Conservation (phyloP, 2,113 vertebrate genomes). For the Odontesthes bonariensis region DNA sequence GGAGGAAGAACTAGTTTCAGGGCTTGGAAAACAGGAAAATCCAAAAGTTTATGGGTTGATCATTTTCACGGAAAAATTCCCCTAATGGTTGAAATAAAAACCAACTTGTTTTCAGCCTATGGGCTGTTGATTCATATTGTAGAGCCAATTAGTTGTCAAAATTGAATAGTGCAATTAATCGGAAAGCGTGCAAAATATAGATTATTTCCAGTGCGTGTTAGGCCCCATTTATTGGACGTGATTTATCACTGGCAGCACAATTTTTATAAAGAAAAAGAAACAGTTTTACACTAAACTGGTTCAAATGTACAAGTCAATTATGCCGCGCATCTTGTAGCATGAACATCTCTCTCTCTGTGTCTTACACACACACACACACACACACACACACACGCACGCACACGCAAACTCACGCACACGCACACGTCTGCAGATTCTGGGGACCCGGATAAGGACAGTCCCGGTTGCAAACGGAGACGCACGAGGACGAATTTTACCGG, state of each 20-base stretch:
- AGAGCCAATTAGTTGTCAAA: background rate
- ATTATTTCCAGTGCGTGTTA: background rate
- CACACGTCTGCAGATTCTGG: conserved; percentile 85
- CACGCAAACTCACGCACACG: conserved; percentile 14
- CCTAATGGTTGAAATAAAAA: background rate
- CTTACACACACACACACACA: background rate
- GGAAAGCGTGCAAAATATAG: background rate
- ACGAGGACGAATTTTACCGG: conserved; percentile 98
- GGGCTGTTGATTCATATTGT: background rate
- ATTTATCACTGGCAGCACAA: background rate
- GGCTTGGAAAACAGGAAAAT: background rate
- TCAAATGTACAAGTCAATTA: conserved; percentile 26
- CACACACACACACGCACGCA: background rate
- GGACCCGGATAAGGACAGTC: conserved; percentile 97
- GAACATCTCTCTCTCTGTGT: conserved; percentile 3
- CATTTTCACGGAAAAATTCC: background rate
- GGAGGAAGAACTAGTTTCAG: background rate
- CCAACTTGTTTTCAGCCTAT: background rate
- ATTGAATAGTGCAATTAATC: background rate
- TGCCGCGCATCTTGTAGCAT: conserved; percentile 10
- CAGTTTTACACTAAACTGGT: conserved; percentile 6
- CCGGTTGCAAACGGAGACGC: conserved; percentile 95
- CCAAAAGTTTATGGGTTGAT: background rate
- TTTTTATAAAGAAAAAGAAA: background rate
- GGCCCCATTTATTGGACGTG: rapidly evolving